Percentiles rank a stretch among this genome's conserved stretches.
These are phyloP conservation scores for Lutra lutra DNA, from an alignment of 2,797 vertebrate species.

Conservation along the genomic window DNA sequence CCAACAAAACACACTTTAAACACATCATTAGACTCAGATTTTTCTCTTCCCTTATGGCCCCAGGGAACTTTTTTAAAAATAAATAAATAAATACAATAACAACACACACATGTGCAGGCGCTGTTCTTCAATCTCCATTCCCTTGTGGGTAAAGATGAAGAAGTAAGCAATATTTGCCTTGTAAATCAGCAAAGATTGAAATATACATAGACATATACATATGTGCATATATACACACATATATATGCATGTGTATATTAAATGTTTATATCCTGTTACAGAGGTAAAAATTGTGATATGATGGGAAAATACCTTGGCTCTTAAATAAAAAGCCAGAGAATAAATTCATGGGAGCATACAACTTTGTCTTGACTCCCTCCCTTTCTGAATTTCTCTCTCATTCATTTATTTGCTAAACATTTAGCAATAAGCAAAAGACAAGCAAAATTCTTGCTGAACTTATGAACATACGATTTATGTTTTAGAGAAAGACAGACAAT, in stretches of 20 bases:
- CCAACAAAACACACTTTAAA: neutral
- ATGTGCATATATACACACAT: neutral
- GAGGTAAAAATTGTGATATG: neutral
- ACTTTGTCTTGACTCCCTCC: neutral
- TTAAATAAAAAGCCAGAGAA: neutral
- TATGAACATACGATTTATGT: neutral
- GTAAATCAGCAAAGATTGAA: neutral
- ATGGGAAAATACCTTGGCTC: neutral
- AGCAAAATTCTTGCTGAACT: neutral
- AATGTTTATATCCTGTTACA: slow-evolving; percentile 2
- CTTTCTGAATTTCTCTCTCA: neutral
- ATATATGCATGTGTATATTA: neutral
- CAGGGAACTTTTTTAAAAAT: neutral
- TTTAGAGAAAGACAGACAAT: neutral
- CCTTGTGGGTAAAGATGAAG: neutral
- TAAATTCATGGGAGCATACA: neutral
- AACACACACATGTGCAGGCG: neutral
- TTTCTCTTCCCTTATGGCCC: neutral
- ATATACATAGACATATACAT: neutral
- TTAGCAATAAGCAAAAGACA: neutral
- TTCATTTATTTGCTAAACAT: neutral
- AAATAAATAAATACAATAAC: neutral
- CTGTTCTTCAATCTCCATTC: neutral
- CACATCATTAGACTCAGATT: neutral
- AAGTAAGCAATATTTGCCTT: neutral